Evolutionary conservation across 2,888 invertebrate genomes (phyloP), one percentile per base, ranked within the genome.

Genomic region (Patella pellucida): DNA sequence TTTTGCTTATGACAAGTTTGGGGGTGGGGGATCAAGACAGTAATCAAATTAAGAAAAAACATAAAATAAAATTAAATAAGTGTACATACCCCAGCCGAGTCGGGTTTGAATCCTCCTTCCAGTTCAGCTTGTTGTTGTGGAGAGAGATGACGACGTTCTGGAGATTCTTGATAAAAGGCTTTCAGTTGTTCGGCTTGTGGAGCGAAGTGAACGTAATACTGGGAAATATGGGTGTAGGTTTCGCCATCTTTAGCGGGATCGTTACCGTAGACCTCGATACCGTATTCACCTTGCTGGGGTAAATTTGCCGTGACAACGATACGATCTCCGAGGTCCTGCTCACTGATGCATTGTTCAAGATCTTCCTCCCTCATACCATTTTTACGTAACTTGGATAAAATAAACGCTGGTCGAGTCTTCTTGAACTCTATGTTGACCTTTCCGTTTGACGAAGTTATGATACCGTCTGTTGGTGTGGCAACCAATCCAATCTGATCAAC

Each of bases 371-470:
- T 84, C 84, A 89, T 83, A n/a, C 88, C 90, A 54, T 89, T 89
- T 74, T 86, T 86, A 54, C 86, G 82, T 73, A 91, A 85, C 75
- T 90, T 89, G 75, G 89, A 89, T 41, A 89, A 86, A 52, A 91
- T 83, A 68, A 84, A 87, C 3, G 98, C 95, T 74, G 93, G 93
- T 84, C 95, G 94, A 87, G 96, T 97, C 89, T 96, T 96, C 71
- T 93, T 94, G 91, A 94, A 96, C 83, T 94, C 94, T 15, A 88
- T 76, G 71, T 85, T 83, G n/a, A 89, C 87, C 27, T 78, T 74
- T 11, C 87, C 88, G 72, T 86, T 82, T n/a, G 71, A 70, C 3
- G 83, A 78, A 27, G 79, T 76, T 54, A 83, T 68, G 52, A 82
- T 79, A 56, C 88, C 89, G 15, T 89, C 88, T 51, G 84, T 85